Percentiles rank a stretch among this genome's conserved stretches.
Evolutionary conservation across 2,888 invertebrate genomes (phyloP).

Genomic region (Scaptomyza polygonia): DNA sequence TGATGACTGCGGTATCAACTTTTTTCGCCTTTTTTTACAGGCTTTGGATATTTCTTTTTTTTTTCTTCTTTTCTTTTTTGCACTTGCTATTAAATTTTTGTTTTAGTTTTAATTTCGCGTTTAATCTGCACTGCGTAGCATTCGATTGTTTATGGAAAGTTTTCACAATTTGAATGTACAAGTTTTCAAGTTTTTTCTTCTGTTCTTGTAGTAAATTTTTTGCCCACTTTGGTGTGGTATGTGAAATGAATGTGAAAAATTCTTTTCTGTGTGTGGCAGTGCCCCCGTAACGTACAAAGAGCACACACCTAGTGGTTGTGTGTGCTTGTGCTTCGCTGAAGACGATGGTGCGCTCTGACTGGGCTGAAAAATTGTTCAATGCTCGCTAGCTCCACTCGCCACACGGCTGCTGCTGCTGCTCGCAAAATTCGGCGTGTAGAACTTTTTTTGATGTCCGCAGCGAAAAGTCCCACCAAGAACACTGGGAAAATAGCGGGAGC

Average conservation of each 20-base stretch:
- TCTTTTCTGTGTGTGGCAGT: conserved; percentile 69
- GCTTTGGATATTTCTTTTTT: conserved; percentile 22
- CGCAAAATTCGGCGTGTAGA: conserved; percentile 57
- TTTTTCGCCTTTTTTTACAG: conserved; percentile 19
- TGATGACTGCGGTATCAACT: conserved; percentile 22
- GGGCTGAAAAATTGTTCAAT: conserved; percentile 52
- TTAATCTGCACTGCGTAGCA: conserved; percentile 29
- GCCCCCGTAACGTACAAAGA: conserved; percentile 77
- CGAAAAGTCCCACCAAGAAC: conserved; percentile 60
- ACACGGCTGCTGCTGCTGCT: conserved; percentile 38
- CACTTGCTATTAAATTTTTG: conserved; percentile 43
- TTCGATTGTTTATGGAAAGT: conserved; percentile 56
- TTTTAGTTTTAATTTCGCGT: conserved; percentile 31
- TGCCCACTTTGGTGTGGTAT: conserved; percentile 55
- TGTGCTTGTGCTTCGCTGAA: conserved; percentile 75
- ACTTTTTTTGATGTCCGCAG: conserved; percentile 48
- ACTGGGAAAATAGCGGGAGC: conserved; percentile 67
- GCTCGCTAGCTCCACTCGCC: conserved; percentile 52
- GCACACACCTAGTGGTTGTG: conserved; percentile 79
- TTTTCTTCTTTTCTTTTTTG: conserved; percentile 38
- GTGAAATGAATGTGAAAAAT: conserved; percentile 62
- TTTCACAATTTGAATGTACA: conserved; percentile 52
- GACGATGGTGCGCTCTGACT: conserved; percentile 79
- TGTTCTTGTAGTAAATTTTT: conserved; percentile 66
- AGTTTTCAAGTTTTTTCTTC: conserved; percentile 52